Evolutionary conservation across 1,140 invertebrate species (phyloP).

Genomic region (Potamilus streckersoni): DNA sequence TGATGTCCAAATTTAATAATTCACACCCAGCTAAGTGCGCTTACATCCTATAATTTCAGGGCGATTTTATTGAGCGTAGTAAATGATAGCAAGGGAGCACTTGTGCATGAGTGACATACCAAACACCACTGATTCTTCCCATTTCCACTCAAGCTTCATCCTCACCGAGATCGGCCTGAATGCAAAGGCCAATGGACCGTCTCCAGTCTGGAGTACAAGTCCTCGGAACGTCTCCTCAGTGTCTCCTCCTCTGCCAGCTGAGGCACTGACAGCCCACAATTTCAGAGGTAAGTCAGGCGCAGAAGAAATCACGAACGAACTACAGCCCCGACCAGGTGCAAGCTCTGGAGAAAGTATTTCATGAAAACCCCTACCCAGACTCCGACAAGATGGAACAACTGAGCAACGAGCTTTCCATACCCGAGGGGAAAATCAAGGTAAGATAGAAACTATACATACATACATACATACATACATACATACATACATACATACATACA

Average conservation of each 20-base stretch:
- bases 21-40: too few relatives aligned
- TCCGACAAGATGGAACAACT: conserved; percentile 47
- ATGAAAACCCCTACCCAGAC: conserved; percentile 52
- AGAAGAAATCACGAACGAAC: conserved; percentile 47
- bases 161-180: conserved; percentile 22
- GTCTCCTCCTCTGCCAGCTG: not conserved
- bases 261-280: conserved; percentile 8
- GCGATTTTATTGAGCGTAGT: conserved; percentile 13
- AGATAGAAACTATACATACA: not conserved
- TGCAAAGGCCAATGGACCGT: conserved; percentile 13
- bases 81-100: conserved; percentile 10
- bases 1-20: too few relatives aligned
- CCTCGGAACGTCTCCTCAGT: not conserved
- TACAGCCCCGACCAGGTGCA: conserved; percentile 48
- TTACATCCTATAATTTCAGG: not conserved
- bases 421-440: conserved; percentile 53
- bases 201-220: conserved; percentile 29
- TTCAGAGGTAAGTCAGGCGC: conserved; percentile 4
- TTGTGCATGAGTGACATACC: conserved; percentile 4
- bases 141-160: conserved; percentile 34
- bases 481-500: too few relatives aligned
- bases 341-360: conserved; percentile 43
- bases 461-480: too few relatives aligned
- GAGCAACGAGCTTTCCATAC: conserved; percentile 39
- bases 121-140: conserved; percentile 34